phyloP scores from a whole-genome alignment of 2,888 invertebrate genomes.

The Pammene aurita region DNA sequence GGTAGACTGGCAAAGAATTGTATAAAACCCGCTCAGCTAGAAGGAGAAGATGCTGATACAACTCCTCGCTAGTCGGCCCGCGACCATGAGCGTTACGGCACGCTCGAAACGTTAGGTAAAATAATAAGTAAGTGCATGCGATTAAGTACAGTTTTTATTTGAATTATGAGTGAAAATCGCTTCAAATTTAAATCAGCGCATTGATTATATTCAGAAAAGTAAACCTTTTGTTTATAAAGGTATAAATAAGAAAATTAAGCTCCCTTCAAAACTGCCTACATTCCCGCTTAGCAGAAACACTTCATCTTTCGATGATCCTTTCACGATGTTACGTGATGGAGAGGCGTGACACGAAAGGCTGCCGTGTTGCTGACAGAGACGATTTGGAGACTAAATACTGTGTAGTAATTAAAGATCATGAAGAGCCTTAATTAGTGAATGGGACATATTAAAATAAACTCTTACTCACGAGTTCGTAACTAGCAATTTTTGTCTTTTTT shows the following conservation, averaged over 20 bases:
- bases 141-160: no score
- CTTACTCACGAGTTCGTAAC: not conserved
- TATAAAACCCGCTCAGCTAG: no score
- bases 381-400: constrained; percentile 18
- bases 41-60: no score
- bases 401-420: constrained; percentile 19
- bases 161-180: no score
- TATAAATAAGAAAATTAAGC: constrained; percentile 10
- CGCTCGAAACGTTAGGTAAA: no score
- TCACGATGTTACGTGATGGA: constrained; percentile 44
- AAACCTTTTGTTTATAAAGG: not conserved
- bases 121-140: no score
- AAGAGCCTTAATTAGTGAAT: not conserved
- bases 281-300: constrained; percentile 40
- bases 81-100: no score
- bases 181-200: no score
- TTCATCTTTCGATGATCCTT: constrained; percentile 43
- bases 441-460: not conserved
- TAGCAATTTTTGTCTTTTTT: no score
- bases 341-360: constrained; percentile 45
- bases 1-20: no score
- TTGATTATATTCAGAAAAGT: no score
- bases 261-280: constrained; percentile 6
- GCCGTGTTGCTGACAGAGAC: constrained; percentile 34
- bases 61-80: no score